Conservation (phyloP, 2,888 invertebrate genomes). For the Apoda limacodes region DNA sequence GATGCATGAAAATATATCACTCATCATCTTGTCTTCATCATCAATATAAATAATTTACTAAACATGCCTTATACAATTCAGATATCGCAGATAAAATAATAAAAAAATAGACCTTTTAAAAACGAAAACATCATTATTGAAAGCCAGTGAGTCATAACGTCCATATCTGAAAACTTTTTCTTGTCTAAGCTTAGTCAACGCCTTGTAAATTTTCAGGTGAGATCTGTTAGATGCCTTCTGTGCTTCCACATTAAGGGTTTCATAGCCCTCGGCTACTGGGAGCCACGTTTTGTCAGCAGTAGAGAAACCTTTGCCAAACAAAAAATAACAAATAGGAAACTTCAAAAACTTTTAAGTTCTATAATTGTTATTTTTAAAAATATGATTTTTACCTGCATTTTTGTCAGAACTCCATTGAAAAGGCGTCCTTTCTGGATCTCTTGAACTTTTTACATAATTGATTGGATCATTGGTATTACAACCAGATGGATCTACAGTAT, state of each 20-base stretch:
- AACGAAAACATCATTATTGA: slow-evolving; percentile 66
- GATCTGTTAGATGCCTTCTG: slow-evolving; percentile 60
- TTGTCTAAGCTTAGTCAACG: slow-evolving; percentile 65
- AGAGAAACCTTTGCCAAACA: slow-evolving; percentile 65
- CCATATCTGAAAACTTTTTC: slow-evolving; percentile 64
- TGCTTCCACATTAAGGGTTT: slow-evolving; percentile 66
- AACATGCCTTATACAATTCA: too few relatives aligned
- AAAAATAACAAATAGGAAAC: neutral
- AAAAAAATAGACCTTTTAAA: too few relatives aligned
- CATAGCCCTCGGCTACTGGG: slow-evolving; percentile 73
- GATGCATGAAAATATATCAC: too few relatives aligned
- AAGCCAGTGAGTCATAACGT: slow-evolving; percentile 59
- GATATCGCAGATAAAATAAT: too few relatives aligned
- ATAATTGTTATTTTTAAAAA: too few relatives aligned
- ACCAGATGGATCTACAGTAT: slow-evolving; percentile 76
- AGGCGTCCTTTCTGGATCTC: slow-evolving; percentile 76
- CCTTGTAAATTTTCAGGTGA: slow-evolving; percentile 73
- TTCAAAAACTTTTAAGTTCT: too few relatives aligned
- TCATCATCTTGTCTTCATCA: too few relatives aligned
- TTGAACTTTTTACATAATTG: slow-evolving; percentile 67
- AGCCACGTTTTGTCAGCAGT: slow-evolving; percentile 72
- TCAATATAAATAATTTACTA: too few relatives aligned
- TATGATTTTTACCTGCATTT: slow-evolving; percentile 58
- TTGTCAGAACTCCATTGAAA: slow-evolving; percentile 73
- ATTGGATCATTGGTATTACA: slow-evolving; percentile 74